phyloP scores from a whole-genome alignment of 1,140 invertebrate genomes.

The Heliconius melpomene region DNA sequence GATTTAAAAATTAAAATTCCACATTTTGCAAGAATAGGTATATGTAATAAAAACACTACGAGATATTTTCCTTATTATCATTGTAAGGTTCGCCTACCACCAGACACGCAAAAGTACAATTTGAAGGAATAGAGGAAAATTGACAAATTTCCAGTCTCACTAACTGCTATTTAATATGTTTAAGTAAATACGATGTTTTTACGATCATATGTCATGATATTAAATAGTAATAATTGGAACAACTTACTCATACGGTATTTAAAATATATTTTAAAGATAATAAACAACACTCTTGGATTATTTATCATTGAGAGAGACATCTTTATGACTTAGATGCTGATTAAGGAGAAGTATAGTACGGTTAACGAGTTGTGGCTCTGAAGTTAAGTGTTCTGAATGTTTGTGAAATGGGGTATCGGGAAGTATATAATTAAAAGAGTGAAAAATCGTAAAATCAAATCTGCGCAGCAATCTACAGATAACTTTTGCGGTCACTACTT shows the following conservation, averaged over 20 bases:
- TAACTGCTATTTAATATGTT: background rate
- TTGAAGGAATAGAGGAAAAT: background rate
- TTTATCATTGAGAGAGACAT: background rate
- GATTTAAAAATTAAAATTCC: too few relatives aligned
- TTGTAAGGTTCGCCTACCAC: background rate
- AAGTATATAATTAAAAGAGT: too few relatives aligned
- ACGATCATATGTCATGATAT: background rate
- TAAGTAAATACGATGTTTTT: background rate
- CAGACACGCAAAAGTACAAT: background rate
- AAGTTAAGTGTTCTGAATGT: too few relatives aligned
- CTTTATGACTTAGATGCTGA: background rate
- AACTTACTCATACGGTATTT: background rate
- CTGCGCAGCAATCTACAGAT: too few relatives aligned
- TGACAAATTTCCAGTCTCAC: background rate
- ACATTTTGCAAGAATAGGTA: too few relatives aligned
- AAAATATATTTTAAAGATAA: background rate
- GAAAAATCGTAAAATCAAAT: too few relatives aligned
- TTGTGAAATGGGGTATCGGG: too few relatives aligned
- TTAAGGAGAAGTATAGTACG: background rate
- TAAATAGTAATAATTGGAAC: background rate
- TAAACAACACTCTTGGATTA: background rate
- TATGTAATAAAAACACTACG: too few relatives aligned
- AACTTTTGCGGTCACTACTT: too few relatives aligned
- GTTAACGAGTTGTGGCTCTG: too few relatives aligned
- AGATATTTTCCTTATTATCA: background rate